Percentiles rank a stretch among this genome's conserved stretches.
These are phyloP conservation scores for Erpornis zantholeuca DNA, from an alignment of 2,113 vertebrate species.

Conservation along the genomic window DNA sequence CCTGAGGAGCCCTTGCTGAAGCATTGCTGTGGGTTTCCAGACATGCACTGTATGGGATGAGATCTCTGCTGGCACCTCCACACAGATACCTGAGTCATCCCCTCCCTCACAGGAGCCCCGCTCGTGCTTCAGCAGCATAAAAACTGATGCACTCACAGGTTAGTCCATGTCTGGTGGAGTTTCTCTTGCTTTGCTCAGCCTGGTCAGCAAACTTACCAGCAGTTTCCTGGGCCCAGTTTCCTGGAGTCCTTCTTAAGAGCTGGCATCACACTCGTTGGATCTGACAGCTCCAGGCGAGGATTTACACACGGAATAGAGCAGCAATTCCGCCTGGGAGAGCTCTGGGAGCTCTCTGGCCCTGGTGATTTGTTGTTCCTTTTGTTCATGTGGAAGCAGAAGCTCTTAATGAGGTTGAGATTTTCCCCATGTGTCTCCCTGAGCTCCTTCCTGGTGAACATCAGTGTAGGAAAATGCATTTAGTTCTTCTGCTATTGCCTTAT, in stretches of 20 bases:
- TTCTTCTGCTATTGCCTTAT: background rate
- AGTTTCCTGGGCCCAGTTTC: background rate
- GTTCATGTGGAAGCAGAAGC: background rate
- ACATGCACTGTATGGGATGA: background rate
- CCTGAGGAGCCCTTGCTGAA: background rate
- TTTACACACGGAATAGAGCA: background rate
- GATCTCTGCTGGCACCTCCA: background rate
- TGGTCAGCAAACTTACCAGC: background rate
- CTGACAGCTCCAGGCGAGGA: background rate
- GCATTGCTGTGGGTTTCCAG: background rate
- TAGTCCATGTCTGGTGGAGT: background rate
- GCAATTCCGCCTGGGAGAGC: background rate
- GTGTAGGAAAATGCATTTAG: background rate
- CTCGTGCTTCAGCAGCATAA: background rate
- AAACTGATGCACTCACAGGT: background rate
- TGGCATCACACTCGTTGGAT: background rate
- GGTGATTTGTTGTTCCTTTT: background rate
- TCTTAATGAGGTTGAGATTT: background rate
- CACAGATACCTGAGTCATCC: background rate
- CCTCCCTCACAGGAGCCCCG: background rate
- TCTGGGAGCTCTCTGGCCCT: background rate
- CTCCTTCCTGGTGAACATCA: background rate
- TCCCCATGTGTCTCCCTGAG: background rate
- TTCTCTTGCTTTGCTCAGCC: background rate
- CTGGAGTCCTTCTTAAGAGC: background rate